A percentile compares a stretch with the other conserved stretches of the same genome.
These are phyloP conservation scores for Biston betularia DNA, from an alignment of 2,888 invertebrate species.

Conservation along the genomic window DNA sequence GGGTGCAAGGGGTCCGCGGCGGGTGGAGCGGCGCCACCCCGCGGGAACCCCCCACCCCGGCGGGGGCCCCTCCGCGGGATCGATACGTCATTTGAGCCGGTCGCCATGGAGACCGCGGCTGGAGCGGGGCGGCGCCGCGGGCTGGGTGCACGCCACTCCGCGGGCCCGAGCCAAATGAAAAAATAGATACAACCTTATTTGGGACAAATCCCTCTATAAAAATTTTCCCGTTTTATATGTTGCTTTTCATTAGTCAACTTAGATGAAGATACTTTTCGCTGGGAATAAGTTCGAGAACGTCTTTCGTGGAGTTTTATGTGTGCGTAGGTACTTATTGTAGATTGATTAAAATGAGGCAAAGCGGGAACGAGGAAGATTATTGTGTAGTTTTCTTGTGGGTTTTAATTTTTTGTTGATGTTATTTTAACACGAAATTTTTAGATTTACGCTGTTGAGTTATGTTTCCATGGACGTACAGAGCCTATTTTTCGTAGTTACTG, in stretches of 20 bases:
- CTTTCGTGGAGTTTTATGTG: conserved; percentile 24
- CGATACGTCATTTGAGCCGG: conserved; percentile 87
- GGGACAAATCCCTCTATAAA: conserved; percentile 75
- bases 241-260: conserved; percentile 48
- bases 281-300: conserved; percentile 31
- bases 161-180: conserved; percentile 71
- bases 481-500: no score
- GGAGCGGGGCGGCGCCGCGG: conserved; percentile 84
- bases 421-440: background rate
- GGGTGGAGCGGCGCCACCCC: conserved; percentile 83
- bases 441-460: no score
- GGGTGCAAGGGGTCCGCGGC: conserved; percentile 76
- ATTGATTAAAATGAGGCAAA: conserved; percentile 14
- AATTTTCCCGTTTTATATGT: conserved; percentile 63
- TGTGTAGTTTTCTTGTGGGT: background rate
- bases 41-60: conserved; percentile 60
- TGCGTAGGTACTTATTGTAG: conserved; percentile 2
- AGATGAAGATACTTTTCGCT: conserved; percentile 39
- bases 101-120: conserved; percentile 86
- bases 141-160: conserved; percentile 77
- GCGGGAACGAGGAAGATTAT: background rate
- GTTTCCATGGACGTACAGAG: no score
- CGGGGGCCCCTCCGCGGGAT: conserved; percentile 76
- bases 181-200: conserved; percentile 78
- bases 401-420: background rate